Base-by-base conservation (phyloP, 2,888 invertebrate genomes). In the Oscheius onirici region DNA sequence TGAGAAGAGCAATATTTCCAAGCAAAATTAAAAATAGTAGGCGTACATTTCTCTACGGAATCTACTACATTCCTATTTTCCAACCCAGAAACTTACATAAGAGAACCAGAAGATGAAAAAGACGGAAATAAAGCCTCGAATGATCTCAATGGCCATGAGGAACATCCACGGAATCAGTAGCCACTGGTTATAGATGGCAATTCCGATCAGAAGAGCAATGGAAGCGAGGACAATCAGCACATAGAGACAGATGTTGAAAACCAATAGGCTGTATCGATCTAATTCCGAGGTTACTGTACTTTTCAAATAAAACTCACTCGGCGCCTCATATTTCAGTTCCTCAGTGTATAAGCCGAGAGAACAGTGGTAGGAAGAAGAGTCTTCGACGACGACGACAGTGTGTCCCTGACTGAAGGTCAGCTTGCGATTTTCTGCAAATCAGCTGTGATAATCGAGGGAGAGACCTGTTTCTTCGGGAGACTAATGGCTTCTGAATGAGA, bases 321-420 rank as follows among this genome's bases (percentile, higher is more conserved):
- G 49, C 13, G 22, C 26, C 15, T 74, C 74, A 55, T 77, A 87
- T 68, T 88, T 87, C 73, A 87, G 60, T 66, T 87, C 87, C 55
- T 87, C 87, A 0, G 87, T 88, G 77, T 87, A 87, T 51, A 87
- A 71, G 40, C 87, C 87, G 58, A 87, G 73, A 1, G 86, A 85
- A 73, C 87, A 87, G 63, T 86, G 86, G 70, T 87, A 87, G 22
- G 83, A 82, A 10, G 85, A 83, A 13, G 86, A 83, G 61, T 87
- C 86, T 71, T 84, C 81, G 41, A 87, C 81, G n/a, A 85, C 77
- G 6, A 86, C 82, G 1, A 81, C 80, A 13, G 83, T 84, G 24
- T 79, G 72, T 20, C 83, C 83, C 1, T 74, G 79, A 44, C 78
- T 75, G 76, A 86, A 84, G 10, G 76, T 76, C 41, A 86, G 55